Conservation (phyloP, 2,888 invertebrate genomes). For the Tipula confusa region DNA sequence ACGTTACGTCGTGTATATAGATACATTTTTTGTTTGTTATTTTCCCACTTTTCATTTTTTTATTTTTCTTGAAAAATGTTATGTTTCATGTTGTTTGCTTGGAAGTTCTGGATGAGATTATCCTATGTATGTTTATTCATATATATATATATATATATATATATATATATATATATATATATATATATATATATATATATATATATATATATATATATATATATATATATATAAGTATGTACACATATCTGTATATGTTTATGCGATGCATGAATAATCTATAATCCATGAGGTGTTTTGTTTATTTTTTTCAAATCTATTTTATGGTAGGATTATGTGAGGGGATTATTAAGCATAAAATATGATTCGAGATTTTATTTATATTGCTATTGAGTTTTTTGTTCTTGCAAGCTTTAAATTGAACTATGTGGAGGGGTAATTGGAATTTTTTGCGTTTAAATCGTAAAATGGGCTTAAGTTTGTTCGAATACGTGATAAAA, state of each 20-base stretch:
- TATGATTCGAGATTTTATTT: background rate
- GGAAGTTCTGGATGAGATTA: slow-evolving; percentile 25
- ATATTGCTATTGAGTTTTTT: background rate
- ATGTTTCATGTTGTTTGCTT: background rate
- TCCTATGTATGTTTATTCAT: slow-evolving; percentile 3
- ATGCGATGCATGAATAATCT: background rate
- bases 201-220: background rate
- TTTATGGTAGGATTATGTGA: background rate
- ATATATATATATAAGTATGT: background rate
- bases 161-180: background rate
- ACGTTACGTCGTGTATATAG: background rate
- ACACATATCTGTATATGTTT: background rate
- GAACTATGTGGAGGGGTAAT: background rate
- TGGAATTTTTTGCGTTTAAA: background rate
- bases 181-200: background rate
- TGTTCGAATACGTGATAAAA: background rate
- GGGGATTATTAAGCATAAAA: background rate
- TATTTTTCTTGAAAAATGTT: background rate
- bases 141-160: background rate
- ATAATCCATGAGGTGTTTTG: slow-evolving; percentile 20
- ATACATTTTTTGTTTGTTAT: background rate
- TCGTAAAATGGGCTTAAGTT: background rate
- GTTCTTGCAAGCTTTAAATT: background rate
- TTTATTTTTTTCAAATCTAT: slow-evolving; percentile 1
- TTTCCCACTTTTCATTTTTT: background rate